Percentiles rank a stretch among this genome's conserved stretches.
phyloP scores from a whole-genome alignment of 2,888 invertebrate genomes.

The Leptura quadrifasciata region DNA sequence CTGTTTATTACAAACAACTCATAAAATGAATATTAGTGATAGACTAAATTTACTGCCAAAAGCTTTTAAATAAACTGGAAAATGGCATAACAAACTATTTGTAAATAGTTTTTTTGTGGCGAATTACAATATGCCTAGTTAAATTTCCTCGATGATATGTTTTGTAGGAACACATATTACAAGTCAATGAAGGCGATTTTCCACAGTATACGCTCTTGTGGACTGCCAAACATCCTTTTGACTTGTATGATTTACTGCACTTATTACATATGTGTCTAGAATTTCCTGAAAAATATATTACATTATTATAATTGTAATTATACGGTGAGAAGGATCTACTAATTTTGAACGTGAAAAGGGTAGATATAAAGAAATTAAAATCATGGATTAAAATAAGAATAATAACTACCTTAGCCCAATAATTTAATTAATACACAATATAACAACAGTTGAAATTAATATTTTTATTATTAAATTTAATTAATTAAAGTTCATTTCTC shows the following conservation, averaged over 20 bases:
- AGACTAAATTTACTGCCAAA: too few species aligned
- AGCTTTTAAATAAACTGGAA: neutral
- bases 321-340: neutral
- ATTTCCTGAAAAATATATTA: neutral
- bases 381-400: too few species aligned
- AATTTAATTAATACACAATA: too few species aligned
- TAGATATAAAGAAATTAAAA: too few species aligned
- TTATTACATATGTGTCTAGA: neutral
- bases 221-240: conserved; percentile 34
- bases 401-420: too few species aligned
- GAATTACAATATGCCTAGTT: conserved; percentile 37
- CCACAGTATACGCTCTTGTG: conserved; percentile 40
- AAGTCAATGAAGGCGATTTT: conserved; percentile 33
- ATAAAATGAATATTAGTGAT: too few species aligned
- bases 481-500: too few species aligned
- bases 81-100: neutral
- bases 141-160: conserved; percentile 38
- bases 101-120: conserved; percentile 6
- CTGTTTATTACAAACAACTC: too few species aligned
- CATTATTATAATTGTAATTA: neutral
- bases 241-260: conserved; percentile 35
- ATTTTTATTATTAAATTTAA: too few species aligned
- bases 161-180: conserved; percentile 30
- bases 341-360: too few species aligned
- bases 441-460: too few species aligned